A percentile compares a stretch with the other conserved stretches of the same genome.
These are phyloP conservation scores for Notarius quadriscutis DNA, from an alignment of 2,113 vertebrate species.

Conservation along the genomic window DNA sequence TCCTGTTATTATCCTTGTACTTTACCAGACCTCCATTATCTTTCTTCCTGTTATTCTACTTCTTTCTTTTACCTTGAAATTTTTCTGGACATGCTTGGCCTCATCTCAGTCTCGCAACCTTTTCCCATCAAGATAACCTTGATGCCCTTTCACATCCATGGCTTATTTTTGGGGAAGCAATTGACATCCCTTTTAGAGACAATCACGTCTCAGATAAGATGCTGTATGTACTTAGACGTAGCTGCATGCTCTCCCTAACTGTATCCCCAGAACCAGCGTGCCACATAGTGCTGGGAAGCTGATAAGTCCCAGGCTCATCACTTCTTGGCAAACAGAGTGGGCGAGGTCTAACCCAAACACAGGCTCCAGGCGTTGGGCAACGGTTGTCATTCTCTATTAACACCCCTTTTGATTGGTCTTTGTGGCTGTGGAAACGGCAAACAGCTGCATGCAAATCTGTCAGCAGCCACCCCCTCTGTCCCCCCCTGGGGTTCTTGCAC, in stretches of 20 bases:
- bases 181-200: not conserved
- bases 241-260: no score
- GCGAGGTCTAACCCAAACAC: conserved; percentile 50
- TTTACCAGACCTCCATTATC: not conserved
- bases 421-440: conserved; percentile 90
- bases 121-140: not conserved
- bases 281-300: conserved; percentile 17
- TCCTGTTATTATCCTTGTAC: not conserved
- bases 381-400: conserved; percentile 86
- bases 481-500: conserved; percentile 79
- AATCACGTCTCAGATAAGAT: not conserved
- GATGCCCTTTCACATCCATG: not conserved
- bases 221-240: not conserved
- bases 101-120: not conserved
- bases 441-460: conserved; percentile 95
- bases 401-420: conserved; percentile 84
- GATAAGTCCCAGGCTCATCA: conserved; percentile 50
- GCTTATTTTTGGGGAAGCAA: not conserved
- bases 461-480: conserved; percentile 54
- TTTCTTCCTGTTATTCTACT: not conserved
- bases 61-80: not conserved
- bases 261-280: not conserved
- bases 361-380: conserved; percentile 71
- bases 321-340: conserved; percentile 59
- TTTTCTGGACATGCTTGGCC: not conserved